Evolutionary conservation across 2,797 vertebrate genomes (phyloP).

Genomic region (Danio choprae): DNA sequence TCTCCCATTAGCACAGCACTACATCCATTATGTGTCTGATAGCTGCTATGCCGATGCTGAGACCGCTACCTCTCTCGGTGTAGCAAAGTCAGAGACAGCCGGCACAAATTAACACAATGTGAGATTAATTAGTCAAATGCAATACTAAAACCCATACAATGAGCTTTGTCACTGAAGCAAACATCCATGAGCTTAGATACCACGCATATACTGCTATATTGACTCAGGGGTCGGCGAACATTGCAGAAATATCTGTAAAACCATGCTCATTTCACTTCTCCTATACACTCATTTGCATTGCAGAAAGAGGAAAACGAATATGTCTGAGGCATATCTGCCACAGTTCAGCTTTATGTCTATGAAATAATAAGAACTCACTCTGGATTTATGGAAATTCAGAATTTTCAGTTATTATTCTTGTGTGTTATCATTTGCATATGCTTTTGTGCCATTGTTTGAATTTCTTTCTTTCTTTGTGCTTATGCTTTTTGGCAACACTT

Average conservation of each 20-base stretch:
- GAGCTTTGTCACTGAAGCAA: not conserved
- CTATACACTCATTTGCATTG: not conserved
- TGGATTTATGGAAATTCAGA: not conserved
- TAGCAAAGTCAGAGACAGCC: constrained; percentile 29
- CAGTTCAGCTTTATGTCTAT: not conserved
- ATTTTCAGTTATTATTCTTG: not conserved
- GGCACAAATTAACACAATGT: constrained; percentile 24
- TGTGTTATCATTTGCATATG: not conserved
- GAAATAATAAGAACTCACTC: not conserved
- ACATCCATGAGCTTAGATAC: not conserved
- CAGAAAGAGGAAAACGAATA: not conserved
- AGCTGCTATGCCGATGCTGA: constrained; percentile 71
- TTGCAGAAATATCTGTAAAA: not conserved
- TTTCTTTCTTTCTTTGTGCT: no score
- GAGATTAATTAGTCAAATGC: constrained; percentile 35
- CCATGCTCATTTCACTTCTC: not conserved
- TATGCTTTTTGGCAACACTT: no score
- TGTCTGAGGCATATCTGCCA: not conserved
- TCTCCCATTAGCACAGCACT: constrained; percentile 78
- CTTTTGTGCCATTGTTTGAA: not conserved
- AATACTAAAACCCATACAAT: not conserved
- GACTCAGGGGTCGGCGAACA: not conserved
- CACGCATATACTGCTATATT: not conserved
- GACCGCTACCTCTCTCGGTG: constrained; percentile 15
- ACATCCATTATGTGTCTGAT: constrained; percentile 77